These are phyloP conservation scores for Pegoplata infirma DNA, from an alignment of 2,888 invertebrate species.

Conservation along the genomic window DNA sequence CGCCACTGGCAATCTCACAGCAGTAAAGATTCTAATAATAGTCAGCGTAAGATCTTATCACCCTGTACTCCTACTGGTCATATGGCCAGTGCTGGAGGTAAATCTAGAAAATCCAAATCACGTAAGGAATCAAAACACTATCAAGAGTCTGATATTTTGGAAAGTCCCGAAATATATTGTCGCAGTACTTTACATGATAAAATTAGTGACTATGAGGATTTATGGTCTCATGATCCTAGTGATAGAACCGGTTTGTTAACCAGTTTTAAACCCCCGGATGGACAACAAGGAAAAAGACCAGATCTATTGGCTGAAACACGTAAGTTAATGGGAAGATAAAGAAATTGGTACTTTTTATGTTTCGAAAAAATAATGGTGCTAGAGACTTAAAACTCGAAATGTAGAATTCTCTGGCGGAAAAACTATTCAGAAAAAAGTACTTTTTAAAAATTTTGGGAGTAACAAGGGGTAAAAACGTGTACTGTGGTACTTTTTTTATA, in stretches of 20 bases:
- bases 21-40: slow-evolving; percentile 81
- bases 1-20: slow-evolving; percentile 76
- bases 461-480: too few relatives aligned
- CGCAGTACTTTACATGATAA: slow-evolving; percentile 93
- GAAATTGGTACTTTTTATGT: too few relatives aligned
- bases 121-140: slow-evolving; percentile 85
- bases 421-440: too few relatives aligned
- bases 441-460: too few relatives aligned
- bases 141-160: slow-evolving; percentile 90
- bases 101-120: slow-evolving; percentile 78
- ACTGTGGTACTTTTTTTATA: too few relatives aligned
- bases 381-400: too few relatives aligned
- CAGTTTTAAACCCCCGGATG: slow-evolving; percentile 75
- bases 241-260: slow-evolving; percentile 80
- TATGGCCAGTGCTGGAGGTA: slow-evolving; percentile 74
- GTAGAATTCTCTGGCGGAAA: too few relatives aligned
- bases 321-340: too few relatives aligned
- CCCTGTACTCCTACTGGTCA: slow-evolving; percentile 74
- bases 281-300: slow-evolving; percentile 78
- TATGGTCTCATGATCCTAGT: slow-evolving; percentile 87
- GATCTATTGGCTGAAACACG: slow-evolving; percentile 82
- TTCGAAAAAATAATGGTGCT: too few relatives aligned
- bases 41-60: slow-evolving; percentile 78
- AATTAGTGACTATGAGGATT: slow-evolving; percentile 96
- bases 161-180: slow-evolving; percentile 89